These are phyloP conservation scores for Caenorhabditis sp. DNA, from an alignment of 2,888 invertebrate species.

Conservation along the genomic window DNA sequence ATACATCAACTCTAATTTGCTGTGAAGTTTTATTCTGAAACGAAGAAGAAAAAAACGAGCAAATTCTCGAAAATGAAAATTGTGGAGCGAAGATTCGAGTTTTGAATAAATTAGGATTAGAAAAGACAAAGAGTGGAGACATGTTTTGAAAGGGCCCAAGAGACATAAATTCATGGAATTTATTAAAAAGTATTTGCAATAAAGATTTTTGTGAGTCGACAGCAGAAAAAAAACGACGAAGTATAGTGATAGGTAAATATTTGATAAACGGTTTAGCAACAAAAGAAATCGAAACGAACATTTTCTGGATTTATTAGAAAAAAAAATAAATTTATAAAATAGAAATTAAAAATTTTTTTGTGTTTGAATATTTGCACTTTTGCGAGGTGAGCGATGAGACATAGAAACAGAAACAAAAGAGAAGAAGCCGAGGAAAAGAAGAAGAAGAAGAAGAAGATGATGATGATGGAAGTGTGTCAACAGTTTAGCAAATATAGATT, in stretches of 20 bases:
- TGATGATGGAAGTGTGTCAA: slow-evolving; percentile 41
- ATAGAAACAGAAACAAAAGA: background rate
- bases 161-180: background rate
- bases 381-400: background rate
- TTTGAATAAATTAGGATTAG: slow-evolving; percentile 6
- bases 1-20: too few species aligned
- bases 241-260: background rate
- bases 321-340: background rate
- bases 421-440: slow-evolving; percentile 3
- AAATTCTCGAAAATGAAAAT: background rate
- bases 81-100: background rate
- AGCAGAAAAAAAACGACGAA: background rate
- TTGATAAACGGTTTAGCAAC: slow-evolving; percentile 1
- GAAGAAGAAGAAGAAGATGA: background rate
- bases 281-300: background rate
- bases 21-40: too few species aligned
- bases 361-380: background rate
- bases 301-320: too few species aligned
- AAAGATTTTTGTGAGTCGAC: background rate
- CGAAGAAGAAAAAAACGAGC: too few species aligned
- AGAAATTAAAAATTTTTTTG: background rate
- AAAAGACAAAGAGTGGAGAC: background rate
- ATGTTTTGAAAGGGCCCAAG: background rate
- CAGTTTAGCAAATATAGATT: slow-evolving; percentile 47
- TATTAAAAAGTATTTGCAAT: background rate